These are phyloP conservation scores for Macrochelys suwanniensis DNA, from an alignment of 2,797 vertebrate genomes.

Conservation along the genomic window DNA sequence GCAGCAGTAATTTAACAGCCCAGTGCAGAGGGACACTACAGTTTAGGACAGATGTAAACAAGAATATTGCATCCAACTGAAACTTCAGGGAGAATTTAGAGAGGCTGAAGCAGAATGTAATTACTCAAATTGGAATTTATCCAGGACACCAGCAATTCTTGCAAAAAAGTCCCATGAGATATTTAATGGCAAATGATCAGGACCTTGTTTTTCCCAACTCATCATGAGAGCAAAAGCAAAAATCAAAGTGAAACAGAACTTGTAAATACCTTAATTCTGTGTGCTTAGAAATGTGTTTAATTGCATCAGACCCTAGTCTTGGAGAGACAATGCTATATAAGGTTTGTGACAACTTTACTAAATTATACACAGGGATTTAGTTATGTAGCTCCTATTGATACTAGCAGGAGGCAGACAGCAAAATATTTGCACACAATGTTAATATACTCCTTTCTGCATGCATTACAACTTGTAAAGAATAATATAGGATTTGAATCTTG, in stretches of 20 bases:
- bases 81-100: constrained; percentile 30
- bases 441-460: not conserved
- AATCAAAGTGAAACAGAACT: not conserved
- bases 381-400: not conserved
- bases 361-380: not conserved
- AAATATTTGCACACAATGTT: not conserved
- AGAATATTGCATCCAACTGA: constrained; percentile 10
- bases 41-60: constrained; percentile 48
- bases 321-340: not conserved
- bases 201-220: not conserved
- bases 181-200: not conserved
- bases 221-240: not conserved
- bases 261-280: not conserved
- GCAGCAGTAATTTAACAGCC: not conserved
- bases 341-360: not conserved
- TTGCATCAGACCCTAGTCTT: not conserved
- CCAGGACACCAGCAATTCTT: constrained; percentile 30
- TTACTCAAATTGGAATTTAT: constrained; percentile 41
- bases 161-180: not conserved
- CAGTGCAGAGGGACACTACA: not conserved
- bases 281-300: not conserved
- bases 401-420: not conserved
- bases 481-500: not conserved
- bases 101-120: constrained; percentile 23
- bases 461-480: not conserved